Conservation (phyloP, 2,113 vertebrate genomes). For the Erythrocebus patas region DNA sequence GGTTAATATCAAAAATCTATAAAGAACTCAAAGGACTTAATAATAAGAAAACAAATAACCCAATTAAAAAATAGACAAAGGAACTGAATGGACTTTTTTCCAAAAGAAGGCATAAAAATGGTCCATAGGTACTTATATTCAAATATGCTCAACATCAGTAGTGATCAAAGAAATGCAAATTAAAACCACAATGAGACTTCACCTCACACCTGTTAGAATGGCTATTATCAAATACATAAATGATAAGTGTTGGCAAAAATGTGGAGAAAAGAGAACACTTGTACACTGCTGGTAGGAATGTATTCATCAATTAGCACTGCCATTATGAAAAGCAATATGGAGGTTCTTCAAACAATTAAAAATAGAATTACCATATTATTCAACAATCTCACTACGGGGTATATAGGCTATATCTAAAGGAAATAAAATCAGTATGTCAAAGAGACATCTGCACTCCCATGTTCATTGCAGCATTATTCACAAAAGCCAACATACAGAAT, state of each 20-base stretch:
- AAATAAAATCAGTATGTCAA: background rate
- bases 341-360: background rate
- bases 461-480: background rate
- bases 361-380: background rate
- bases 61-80: background rate
- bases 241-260: background rate
- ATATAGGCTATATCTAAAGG: background rate
- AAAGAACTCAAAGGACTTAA: background rate
- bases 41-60: background rate
- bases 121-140: background rate
- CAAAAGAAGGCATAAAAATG: background rate
- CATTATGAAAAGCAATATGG: background rate
- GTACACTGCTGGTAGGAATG: background rate
- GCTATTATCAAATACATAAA: background rate
- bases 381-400: background rate
- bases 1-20: background rate
- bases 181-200: background rate
- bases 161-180: background rate
- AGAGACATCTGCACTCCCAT: background rate
- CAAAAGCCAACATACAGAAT: background rate
- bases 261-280: background rate
- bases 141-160: background rate
- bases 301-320: background rate
- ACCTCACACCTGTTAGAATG: background rate
- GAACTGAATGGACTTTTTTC: background rate